Base-by-base conservation (phyloP, 2,888 invertebrate species). In the Hydriomena furcata region DNA sequence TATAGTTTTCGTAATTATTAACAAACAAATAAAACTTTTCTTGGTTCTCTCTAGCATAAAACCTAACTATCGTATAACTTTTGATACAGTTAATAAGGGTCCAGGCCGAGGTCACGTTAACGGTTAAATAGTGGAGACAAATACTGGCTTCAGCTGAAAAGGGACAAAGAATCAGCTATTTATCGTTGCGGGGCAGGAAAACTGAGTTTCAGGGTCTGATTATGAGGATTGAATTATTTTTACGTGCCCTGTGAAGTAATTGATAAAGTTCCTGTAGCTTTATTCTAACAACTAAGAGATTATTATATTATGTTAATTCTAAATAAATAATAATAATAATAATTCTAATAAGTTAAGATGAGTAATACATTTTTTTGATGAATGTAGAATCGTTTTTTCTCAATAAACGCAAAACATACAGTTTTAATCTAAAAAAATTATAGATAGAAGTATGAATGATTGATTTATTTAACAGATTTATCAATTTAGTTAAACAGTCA, bases 31-130 rank as follows among this genome's bases (percentile, higher is more conserved):
- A 3, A 17, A 17, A 17, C 17, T 17, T 40, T 45, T 38, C 35
- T 35, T 52, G 52, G 11, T 25, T 31, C 45, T 5, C 10, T 44
- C 5, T 44, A 13, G 41, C 46, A 48, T 34, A 13, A 44, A 25
- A 7, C 10, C 4, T 13, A 48, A 52, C 52, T 54, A 54, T 54
- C 38, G 24, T 51, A 55, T 59, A 59, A 41, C 34, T 40, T 47
- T 35, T 40, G 25, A 23, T 42, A 34, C 49, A 54, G 54, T 58
- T 60, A 60, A 55, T 60, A 58, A 60, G 60, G 55, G 55, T 54
- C 36, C 42, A 35, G 47, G 42, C 47, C 30, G 50, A 45, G 46
- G 54, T 48, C 44, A 53, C 51, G 51, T 46, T 52, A 60, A 55
- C 49, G 55, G 58, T 44, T 47, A 52, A 60, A 58, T 53, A 55